A percentile compares a stretch with the other conserved stretches of the same genome.
Conservation (phyloP, 2,888 invertebrate genomes). For the Machimus rusticus region DNA sequence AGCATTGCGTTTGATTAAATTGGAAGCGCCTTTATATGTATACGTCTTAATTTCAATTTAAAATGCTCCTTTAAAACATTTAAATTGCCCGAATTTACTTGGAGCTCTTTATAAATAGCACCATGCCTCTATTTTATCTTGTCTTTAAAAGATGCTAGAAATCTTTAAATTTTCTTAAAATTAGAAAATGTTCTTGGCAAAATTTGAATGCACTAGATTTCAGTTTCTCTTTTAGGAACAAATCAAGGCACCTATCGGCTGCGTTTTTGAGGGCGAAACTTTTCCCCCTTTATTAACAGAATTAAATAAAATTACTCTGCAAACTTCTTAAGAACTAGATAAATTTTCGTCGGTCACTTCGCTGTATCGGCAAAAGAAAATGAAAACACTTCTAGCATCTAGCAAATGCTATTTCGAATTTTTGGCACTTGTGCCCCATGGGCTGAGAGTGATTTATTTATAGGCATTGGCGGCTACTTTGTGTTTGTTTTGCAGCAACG, state of each 20-base stretch:
- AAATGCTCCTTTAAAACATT: neutral
- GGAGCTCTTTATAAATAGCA: neutral
- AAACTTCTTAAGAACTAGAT: neutral
- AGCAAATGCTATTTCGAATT: conserved; percentile 19
- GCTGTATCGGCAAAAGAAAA: neutral
- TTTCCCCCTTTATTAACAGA: neutral
- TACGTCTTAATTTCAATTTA: neutral
- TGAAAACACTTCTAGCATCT: conserved; percentile 6
- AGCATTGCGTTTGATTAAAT: neutral
- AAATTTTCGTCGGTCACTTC: neutral
- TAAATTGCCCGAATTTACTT: neutral
- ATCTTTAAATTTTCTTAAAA: conserved; percentile 1
- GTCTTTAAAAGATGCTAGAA: neutral
- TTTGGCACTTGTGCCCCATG: conserved; percentile 2
- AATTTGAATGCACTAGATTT: neutral
- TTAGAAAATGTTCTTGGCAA: neutral
- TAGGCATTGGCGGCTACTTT: neutral
- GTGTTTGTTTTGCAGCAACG: neutral
- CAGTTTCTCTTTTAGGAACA: neutral
- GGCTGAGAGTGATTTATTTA: conserved; percentile 22
- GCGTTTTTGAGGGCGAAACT: neutral
- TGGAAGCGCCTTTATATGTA: neutral
- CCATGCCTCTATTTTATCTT: neutral
- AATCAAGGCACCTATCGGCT: neutral
- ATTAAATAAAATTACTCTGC: neutral